phyloP scores from a whole-genome alignment of 2,113 vertebrate genomes.

The Alouatta palliata region DNA sequence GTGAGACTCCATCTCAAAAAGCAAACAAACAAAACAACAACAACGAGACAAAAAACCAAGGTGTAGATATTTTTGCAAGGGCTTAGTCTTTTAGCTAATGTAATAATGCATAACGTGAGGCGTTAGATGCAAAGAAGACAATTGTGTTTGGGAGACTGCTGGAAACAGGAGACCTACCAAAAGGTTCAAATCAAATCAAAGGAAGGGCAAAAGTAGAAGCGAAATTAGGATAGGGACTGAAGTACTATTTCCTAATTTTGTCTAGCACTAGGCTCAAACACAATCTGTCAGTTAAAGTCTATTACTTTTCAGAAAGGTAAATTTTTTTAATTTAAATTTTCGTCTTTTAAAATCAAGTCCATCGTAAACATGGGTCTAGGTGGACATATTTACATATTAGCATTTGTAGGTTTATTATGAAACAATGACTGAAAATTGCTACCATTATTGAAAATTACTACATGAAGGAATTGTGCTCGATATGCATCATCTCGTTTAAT shows the following conservation, averaged over 20 bases:
- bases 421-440: background rate
- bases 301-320: background rate
- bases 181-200: slow-evolving; percentile 3
- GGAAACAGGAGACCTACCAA: background rate
- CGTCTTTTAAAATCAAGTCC: background rate
- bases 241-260: background rate
- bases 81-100: background rate
- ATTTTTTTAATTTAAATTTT: background rate
- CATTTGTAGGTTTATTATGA: background rate
- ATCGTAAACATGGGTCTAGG: background rate
- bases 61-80: background rate
- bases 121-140: background rate
- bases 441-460: background rate
- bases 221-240: background rate
- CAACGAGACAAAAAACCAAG: too few species aligned
- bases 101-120: background rate
- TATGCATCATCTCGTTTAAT: background rate
- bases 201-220: background rate
- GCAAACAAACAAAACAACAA: too few species aligned
- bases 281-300: background rate
- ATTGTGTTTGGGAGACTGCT: background rate
- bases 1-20: too few species aligned
- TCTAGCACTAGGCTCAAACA: background rate
- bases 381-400: background rate
- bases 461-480: background rate